These are phyloP conservation scores for Leucoma salicis DNA, from an alignment of 2,888 invertebrate species.

Conservation along the genomic window DNA sequence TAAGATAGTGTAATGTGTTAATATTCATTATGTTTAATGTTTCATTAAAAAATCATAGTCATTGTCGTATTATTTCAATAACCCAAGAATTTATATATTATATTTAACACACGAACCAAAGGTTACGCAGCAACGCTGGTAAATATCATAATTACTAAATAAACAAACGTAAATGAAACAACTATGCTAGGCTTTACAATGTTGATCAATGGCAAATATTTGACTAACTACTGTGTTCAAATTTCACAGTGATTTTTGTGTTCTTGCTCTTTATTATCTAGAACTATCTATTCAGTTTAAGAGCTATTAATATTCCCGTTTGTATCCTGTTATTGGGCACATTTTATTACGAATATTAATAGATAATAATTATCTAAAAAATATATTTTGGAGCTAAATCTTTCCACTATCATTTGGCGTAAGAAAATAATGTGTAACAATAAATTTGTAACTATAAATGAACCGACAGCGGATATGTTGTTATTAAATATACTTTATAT, in stretches of 20 bases:
- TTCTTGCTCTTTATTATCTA: no score
- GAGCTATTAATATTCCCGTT: no score
- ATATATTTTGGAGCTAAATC: no score
- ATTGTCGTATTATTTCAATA: background rate
- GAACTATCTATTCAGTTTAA: no score
- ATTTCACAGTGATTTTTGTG: no score
- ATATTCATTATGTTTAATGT: background rate
- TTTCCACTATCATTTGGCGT: background rate
- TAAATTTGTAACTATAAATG: background rate
- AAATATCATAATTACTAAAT: background rate
- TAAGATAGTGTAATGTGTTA: background rate
- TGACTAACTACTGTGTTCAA: slow-evolving; percentile 13
- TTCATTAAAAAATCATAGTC: background rate
- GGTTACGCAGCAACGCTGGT: background rate
- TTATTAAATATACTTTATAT: background rate
- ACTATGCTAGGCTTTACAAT: slow-evolving; percentile 1
- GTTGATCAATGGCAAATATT: slow-evolving; percentile 24
- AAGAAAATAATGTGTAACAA: background rate
- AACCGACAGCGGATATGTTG: slow-evolving; percentile 1
- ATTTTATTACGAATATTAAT: no score
- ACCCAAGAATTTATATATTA: background rate
- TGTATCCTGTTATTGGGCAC: no score
- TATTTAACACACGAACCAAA: background rate
- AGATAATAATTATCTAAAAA: no score
- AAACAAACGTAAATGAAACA: slow-evolving; percentile 13